phyloP scores from a whole-genome alignment of 2,888 invertebrate genomes.

The Tinea trinotella region DNA sequence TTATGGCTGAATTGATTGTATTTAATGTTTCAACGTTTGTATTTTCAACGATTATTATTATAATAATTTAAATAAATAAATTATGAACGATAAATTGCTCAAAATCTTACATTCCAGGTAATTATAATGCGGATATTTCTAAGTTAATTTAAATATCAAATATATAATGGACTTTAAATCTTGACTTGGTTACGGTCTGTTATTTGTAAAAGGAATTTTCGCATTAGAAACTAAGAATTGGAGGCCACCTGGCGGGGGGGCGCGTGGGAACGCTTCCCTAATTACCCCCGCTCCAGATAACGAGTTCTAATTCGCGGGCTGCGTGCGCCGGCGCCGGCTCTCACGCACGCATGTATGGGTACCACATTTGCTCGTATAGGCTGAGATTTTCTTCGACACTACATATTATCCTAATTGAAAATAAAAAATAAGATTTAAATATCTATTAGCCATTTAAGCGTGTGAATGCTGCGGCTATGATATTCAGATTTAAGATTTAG shows the following conservation, averaged over 20 bases:
- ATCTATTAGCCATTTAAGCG: too few relatives aligned
- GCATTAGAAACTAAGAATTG: conserved; percentile 17
- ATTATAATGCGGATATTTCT: background rate
- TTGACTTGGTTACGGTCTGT: background rate
- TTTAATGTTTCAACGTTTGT: conserved; percentile 11
- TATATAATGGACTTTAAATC: background rate
- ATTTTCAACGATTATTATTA: conserved; percentile 9
- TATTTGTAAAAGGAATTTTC: conserved; percentile 16
- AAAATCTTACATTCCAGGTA: background rate
- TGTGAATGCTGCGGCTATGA: too few relatives aligned
- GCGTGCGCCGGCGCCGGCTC: conserved; percentile 61
- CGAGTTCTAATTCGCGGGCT: conserved; percentile 67
- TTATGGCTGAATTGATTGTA: conserved; percentile 12
- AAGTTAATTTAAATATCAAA: conserved; percentile 7
- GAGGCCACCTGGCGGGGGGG: conserved; percentile 17
- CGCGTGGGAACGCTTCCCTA: conserved; percentile 64
- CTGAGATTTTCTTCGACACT: background rate
- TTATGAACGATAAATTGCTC: background rate
- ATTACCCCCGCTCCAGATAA: conserved; percentile 60
- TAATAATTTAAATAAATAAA: background rate
- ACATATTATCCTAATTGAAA: background rate
- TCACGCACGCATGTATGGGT: conserved; percentile 57
- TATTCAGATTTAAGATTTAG: too few relatives aligned
- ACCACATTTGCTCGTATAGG: background rate
- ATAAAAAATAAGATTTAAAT: too few relatives aligned